Evolutionary conservation across 2,797 vertebrate genomes (phyloP).

Genomic region (Megalops cyprinoides): DNA sequence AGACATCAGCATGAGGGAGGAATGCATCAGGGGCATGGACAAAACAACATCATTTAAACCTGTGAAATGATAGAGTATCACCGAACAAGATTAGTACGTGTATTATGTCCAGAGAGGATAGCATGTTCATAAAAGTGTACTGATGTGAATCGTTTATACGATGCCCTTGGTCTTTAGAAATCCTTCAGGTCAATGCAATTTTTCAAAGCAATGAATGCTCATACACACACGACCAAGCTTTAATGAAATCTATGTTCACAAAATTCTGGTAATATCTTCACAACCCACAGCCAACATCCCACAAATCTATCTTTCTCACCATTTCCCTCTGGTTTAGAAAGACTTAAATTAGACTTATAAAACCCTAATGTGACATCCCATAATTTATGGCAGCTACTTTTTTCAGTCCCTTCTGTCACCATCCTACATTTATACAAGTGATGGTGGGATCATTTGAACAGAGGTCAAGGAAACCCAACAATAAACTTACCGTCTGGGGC

Average conservation of each 20-base stretch:
- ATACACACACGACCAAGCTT: neutral
- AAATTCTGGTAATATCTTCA: no score
- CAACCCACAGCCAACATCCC: no score
- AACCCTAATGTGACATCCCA: no score
- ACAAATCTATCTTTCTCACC: no score
- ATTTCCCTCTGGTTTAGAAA: no score
- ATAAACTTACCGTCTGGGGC: constrained; percentile 79
- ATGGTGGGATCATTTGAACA: neutral
- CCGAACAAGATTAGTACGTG: neutral
- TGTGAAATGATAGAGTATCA: neutral
- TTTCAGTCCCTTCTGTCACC: neutral
- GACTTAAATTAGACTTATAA: no score
- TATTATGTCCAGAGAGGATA: neutral
- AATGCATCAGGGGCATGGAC: neutral
- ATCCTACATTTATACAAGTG: neutral
- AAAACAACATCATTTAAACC: no score
- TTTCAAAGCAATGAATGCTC: no score
- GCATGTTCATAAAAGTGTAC: neutral
- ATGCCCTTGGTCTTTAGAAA: neutral
- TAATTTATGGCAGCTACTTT: no score
- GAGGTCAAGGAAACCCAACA: neutral
- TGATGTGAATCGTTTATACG: neutral
- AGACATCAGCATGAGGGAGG: neutral
- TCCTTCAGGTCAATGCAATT: neutral
- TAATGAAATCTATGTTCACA: no score